Conservation (phyloP, 2,113 vertebrate genomes). For the Morone chrysops region DNA sequence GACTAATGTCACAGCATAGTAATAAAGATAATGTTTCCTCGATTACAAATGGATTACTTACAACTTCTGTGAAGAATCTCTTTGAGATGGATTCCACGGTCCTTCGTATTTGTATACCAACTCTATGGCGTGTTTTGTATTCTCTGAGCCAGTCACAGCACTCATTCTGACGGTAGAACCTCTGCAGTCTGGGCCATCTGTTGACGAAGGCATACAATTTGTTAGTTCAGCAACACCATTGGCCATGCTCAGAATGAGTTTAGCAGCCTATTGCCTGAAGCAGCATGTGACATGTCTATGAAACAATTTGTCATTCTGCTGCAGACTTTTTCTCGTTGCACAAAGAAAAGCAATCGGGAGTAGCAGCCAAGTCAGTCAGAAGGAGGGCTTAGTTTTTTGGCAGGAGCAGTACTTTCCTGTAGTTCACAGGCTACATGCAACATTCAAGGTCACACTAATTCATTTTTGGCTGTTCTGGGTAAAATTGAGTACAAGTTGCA, state of each 20-base stretch:
- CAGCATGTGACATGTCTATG: neutral
- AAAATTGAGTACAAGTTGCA: neutral
- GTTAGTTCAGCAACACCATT: neutral
- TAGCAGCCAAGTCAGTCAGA: conserved; percentile 7
- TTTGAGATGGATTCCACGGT: conserved; percentile 95
- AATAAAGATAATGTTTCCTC: neutral
- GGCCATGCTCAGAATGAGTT: neutral
- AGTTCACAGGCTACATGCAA: neutral
- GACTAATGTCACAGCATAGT: too few species aligned
- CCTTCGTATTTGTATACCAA: conserved; percentile 90
- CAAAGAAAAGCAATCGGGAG: neutral
- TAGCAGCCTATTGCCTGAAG: neutral
- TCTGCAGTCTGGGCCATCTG: conserved; percentile 96
- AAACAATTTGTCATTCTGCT: neutral
- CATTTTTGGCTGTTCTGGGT: neutral
- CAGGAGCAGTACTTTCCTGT: conserved; percentile 30
- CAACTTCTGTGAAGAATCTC: conserved; percentile 96
- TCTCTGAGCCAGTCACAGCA: conserved; percentile 93
- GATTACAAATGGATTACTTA: conserved; percentile 77
- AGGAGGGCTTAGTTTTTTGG: conserved; percentile 34
- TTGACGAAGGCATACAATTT: conserved; percentile 24
- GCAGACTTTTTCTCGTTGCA: neutral
- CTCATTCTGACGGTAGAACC: conserved; percentile 91
- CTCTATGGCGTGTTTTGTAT: conserved; percentile 91
- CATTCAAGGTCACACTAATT: conserved; percentile 63